Evolutionary conservation across 2,888 invertebrate genomes (phyloP), one percentile per base, ranked within the genome.

Genomic region (Cistogaster globosa): DNA sequence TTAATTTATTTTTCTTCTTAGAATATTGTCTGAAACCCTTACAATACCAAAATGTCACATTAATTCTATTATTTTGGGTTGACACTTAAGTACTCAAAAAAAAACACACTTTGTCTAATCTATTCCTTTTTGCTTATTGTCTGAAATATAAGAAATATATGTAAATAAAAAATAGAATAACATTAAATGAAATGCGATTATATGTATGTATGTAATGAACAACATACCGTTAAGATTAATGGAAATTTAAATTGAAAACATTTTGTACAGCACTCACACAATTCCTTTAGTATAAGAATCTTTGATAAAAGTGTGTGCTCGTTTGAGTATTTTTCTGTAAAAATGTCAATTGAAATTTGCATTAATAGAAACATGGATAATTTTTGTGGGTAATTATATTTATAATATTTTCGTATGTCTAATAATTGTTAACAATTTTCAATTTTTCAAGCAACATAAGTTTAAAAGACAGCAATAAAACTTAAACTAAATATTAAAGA

Each of bases 191-290:
- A 53, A 77, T 69, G 65, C 20, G 53, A 60, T 51, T 9, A 57
- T 58, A 65, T 76, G n/a, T n/a, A n/a, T n/a, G n/a, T n/a, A n/a
- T n/a, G 20, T n/a, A 76, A 45, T 48, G 55, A 48, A 76, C n/a
- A 32, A 71, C 82, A 74, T 68, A 48, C 74, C 63, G 75, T 74
- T 57, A 79, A 79, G 83, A 83, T 83, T 83, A 78, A 83, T 83
- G 74, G 78, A 78, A 83, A 83, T 78, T 83, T 78, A 83, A 83
- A 83, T 83, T 83, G 69, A 79, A 83, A 74, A 78, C 55, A 68
- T 48, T 57, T 36, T 20, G 6, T 53, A 20, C 18, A 42, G 5
- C 9, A 65, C 18, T 20, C 20, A 48, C 63, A 75, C 57, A 58
- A 42, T 16, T 38, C 22, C 53, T 14, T 55, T n/a, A 32, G 57